Percentiles rank a stretch among this genome's conserved stretches.
Conservation (phyloP, 2,113 vertebrate species). For the Gymnobelideus leadbeateri region DNA sequence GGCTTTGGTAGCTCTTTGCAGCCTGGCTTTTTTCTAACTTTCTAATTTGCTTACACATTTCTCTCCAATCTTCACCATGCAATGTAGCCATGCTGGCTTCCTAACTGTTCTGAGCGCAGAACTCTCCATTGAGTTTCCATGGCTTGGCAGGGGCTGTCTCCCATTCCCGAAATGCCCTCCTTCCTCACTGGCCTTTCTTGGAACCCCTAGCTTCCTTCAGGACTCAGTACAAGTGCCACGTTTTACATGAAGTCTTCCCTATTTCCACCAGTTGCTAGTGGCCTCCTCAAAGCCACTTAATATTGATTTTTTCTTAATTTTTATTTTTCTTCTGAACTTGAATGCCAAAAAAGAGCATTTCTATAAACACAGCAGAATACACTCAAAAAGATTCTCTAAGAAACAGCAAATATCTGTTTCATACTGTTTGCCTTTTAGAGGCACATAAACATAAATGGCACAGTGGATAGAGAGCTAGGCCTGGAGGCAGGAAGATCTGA, state of each 20-base stretch:
- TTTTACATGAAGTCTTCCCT: not conserved
- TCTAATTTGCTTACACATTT: not conserved
- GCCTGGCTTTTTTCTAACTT: not conserved
- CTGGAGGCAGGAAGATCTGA: no score
- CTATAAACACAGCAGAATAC: no score
- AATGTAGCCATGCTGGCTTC: not conserved
- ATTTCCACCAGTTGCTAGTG: not conserved
- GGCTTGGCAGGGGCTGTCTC: not conserved
- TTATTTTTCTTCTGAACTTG: not conserved
- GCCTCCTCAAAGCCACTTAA: not conserved
- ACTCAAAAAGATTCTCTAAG: no score
- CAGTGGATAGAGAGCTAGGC: no score
- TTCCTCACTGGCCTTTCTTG: not conserved
- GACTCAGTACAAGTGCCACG: not conserved
- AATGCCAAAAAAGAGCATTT: no score
- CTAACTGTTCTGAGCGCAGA: not conserved
- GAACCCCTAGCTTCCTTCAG: not conserved
- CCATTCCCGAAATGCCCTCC: not conserved
- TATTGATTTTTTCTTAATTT: not conserved
- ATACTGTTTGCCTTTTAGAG: no score
- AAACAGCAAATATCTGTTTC: no score
- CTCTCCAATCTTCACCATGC: not conserved
- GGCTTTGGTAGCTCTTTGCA: not conserved
- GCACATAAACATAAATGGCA: no score
- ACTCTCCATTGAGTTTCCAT: not conserved